Percentiles rank a stretch among this genome's conserved stretches.
phyloP scores from a whole-genome alignment of 1,140 invertebrate species.

The Diprion similis region DNA sequence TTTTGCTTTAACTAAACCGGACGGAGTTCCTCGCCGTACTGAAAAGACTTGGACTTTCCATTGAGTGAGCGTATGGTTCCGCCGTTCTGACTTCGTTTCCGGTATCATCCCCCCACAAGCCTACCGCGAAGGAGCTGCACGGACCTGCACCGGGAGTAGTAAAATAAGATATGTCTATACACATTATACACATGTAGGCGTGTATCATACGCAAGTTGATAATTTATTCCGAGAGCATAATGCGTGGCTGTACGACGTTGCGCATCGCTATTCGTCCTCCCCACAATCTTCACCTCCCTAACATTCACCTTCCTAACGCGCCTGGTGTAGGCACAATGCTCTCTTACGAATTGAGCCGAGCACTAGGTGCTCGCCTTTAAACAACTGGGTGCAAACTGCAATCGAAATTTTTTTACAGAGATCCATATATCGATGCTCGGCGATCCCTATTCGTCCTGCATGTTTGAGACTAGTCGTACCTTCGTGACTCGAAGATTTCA shows the following conservation, averaged over 20 bases:
- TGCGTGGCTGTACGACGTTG: not conserved
- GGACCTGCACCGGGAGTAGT: no score
- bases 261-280: not conserved
- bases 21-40: conserved; percentile 43
- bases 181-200: not conserved
- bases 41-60: conserved; percentile 58
- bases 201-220: not conserved
- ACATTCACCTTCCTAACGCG: no score
- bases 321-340: no score
- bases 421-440: no score
- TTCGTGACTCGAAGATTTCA: no score
- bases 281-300: not conserved
- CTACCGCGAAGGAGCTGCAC: no score
- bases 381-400: no score
- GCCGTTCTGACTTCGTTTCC: conserved; percentile 59
- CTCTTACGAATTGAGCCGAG: no score
- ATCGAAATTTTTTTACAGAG: no score
- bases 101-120: conserved; percentile 57
- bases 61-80: conserved; percentile 61
- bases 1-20: not conserved
- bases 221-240: conserved; percentile 5
- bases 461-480: no score
- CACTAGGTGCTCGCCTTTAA: no score
- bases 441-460: no score
- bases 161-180: not conserved